Evolutionary conservation across 2,888 invertebrate genomes (phyloP), one percentile per base, ranked within the genome.

Genomic region (Calephelis perditalis): DNA sequence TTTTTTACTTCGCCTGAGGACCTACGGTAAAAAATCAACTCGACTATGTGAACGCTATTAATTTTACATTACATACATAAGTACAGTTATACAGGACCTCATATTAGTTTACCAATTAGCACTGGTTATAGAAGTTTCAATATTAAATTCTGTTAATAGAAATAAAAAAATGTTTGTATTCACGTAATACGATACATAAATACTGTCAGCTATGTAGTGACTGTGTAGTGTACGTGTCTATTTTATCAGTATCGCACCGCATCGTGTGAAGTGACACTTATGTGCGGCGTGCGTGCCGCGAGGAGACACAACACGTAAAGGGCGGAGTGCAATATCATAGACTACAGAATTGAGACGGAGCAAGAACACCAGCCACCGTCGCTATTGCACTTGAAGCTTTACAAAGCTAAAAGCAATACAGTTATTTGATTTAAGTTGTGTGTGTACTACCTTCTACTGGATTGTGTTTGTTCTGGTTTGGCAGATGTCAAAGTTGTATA

Each of bases 351-450:
- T 73, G 77, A 82, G 81, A 81, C 82, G 82, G 82, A 81, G 84
- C 80, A 75, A 78, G 81, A 86, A 87, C 88, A 87, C 84, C 84
- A 84, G 82, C 82, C 77, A 81, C 81, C 82, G 85, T 82, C 83
- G 82, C 84, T 86, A 87, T 88, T 89, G 88, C 88, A 88, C 87
- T 88, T 85, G 86, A 86, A 86, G 86, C 85, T 81, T 86, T 88
- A 87, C 87, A 88, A 84, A 87, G 88, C 89, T 88, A 84, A 86
- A 87, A 89, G 88, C 89, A 88, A 89, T 88, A 90, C 87, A 87
- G 87, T 90, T 90, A 90, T 90, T 90, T 90, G 88, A 89, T 90
- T 90, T 89, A 88, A 89, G 86, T 81, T 86, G 86, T 80, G 80
- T 80, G 80, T 87, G 82, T 84, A 81, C 85, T 78, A 75, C 80